Percentiles rank a stretch among this genome's conserved stretches.
Conservation (phyloP, 2,888 invertebrate genomes). For the Pogonocherus hispidulus region DNA sequence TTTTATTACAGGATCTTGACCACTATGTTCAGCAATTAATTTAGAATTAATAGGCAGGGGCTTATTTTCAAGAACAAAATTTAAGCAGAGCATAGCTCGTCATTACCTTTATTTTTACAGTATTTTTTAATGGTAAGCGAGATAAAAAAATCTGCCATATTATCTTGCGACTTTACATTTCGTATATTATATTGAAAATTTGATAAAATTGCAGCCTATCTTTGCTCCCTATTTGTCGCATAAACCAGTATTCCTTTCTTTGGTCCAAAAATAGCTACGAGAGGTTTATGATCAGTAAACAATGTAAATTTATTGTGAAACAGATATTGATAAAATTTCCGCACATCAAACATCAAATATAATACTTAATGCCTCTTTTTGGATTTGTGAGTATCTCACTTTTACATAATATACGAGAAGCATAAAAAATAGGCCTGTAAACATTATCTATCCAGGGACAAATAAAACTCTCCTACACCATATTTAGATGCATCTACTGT, state of each 20-base stretch:
- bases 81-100: background rate
- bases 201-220: slow-evolving; percentile 16
- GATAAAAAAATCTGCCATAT: slow-evolving; percentile 21
- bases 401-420: too few relatives aligned
- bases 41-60: background rate
- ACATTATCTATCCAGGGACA: too few relatives aligned
- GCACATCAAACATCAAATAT: too few relatives aligned
- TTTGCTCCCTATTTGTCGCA: slow-evolving; percentile 3
- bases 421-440: too few relatives aligned
- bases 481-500: slow-evolving; percentile 20
- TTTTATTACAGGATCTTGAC: background rate
- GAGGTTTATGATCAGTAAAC: too few relatives aligned
- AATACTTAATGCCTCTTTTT: slow-evolving; percentile 26
- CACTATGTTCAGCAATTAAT: background rate
- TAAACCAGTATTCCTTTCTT: slow-evolving; percentile 14
- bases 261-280: slow-evolving; percentile 15
- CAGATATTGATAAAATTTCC: too few relatives aligned
- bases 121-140: slow-evolving; percentile 6
- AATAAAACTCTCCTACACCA: background rate
- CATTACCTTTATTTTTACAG: background rate
- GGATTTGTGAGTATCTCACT: slow-evolving; percentile 2
- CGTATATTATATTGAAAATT: slow-evolving; percentile 16
- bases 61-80: slow-evolving; percentile 9
- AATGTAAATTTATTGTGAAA: too few relatives aligned
- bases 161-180: slow-evolving; percentile 17